These are phyloP conservation scores for Calcarius lapponicus DNA, from an alignment of 2,797 vertebrate genomes.

Conservation along the genomic window DNA sequence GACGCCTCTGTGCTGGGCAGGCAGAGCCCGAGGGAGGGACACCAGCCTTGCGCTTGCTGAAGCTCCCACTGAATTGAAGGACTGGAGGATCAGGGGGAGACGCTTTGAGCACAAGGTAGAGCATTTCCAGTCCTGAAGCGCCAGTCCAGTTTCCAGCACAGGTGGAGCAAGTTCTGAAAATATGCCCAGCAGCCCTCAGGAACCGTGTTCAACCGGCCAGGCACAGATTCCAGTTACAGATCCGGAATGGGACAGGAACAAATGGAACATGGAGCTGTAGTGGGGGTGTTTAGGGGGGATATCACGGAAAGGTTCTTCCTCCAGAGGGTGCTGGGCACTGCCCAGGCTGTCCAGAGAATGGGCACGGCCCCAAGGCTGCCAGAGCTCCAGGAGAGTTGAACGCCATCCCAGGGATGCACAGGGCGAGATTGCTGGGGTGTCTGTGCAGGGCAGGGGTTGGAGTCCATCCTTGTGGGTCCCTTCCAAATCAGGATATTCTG, in stretches of 20 bases:
- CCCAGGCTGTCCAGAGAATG: background rate
- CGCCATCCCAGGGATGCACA: background rate
- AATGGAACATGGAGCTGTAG: background rate
- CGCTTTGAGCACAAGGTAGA: background rate
- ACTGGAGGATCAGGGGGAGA: fast-evolving
- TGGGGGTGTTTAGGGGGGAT: fast-evolving
- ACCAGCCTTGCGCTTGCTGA: fast-evolving
- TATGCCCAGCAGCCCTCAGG: too few species aligned
- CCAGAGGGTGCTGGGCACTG: background rate
- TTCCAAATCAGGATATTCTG: background rate
- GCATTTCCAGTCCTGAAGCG: background rate
- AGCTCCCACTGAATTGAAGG: too few species aligned
- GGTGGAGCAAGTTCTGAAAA: too few species aligned
- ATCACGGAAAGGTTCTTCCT: fast-evolving
- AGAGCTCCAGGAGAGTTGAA: background rate
- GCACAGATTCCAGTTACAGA: background rate
- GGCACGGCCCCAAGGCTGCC: background rate
- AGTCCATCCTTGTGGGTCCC: fast-evolving
- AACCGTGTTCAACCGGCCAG: fast-evolving
- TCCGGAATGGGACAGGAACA: background rate
- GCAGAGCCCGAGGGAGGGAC: background rate
- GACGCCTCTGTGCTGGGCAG: background rate
- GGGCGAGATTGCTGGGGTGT: background rate
- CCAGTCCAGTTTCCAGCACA: too few species aligned
- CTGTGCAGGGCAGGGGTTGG: background rate